These are phyloP conservation scores for Drosophila macrospina DNA, from an alignment of 2,888 invertebrate genomes.

Conservation along the genomic window DNA sequence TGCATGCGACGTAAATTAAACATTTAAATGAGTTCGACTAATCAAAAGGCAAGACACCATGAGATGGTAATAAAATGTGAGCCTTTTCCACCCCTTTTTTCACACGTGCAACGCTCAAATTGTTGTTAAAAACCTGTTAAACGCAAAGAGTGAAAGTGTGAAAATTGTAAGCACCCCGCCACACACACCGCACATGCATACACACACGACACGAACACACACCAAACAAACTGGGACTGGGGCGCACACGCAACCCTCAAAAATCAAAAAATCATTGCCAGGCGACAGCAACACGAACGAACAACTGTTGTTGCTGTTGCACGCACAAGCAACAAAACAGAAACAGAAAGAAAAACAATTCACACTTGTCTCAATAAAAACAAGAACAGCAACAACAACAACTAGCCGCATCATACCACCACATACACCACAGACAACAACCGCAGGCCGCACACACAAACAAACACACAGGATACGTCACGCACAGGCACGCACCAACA, in stretches of 20 bases:
- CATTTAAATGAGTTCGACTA: constrained; percentile 1
- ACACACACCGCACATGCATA: constrained; percentile 15
- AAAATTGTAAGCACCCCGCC: constrained; percentile 51
- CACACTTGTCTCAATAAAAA: constrained; percentile 81
- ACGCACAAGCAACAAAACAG: constrained; percentile 69
- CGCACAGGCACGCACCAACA: constrained; percentile 46
- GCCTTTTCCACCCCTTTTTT: constrained; percentile 37
- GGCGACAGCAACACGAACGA: constrained; percentile 65
- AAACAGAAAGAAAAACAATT: constrained; percentile 76
- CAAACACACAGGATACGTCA: constrained; percentile 35
- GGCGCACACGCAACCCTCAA: constrained; percentile 64
- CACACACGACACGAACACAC: constrained; percentile 31
- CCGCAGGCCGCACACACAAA: constrained; percentile 66
- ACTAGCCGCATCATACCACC: constrained; percentile 39
- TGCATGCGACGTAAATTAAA: constrained; percentile 14
- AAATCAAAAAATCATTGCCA: constrained; percentile 78
- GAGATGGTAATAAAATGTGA: constrained; percentile 48
- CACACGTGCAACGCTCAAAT: constrained; percentile 51
- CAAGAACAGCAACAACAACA: constrained; percentile 54
- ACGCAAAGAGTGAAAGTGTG: constrained; percentile 77
- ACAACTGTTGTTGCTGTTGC: constrained; percentile 60
- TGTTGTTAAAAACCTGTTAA: constrained; percentile 75
- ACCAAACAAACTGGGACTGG: constrained; percentile 34
- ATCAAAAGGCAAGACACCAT: constrained; percentile 16
- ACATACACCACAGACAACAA: constrained; percentile 73